Conservation (phyloP, 2,797 vertebrate genomes). For the Arrhamphus sclerolepis region DNA sequence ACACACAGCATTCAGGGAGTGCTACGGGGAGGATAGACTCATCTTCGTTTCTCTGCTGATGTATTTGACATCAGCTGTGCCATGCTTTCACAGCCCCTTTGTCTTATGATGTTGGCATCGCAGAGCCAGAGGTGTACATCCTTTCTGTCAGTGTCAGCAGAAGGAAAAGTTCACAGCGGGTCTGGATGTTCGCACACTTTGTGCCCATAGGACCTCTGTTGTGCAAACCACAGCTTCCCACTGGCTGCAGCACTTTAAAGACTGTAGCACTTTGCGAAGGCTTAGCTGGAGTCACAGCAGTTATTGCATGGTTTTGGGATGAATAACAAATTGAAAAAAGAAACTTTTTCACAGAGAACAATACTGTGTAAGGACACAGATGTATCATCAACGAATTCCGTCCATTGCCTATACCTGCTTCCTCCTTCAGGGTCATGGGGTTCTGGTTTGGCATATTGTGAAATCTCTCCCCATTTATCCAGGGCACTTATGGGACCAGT, state of each 20-base stretch:
- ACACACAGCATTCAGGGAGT: conserved; percentile 42
- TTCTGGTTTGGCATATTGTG: too few species aligned
- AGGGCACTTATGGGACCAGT: too few species aligned
- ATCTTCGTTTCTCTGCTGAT: conserved; percentile 72
- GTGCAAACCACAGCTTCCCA: conserved; percentile 40
- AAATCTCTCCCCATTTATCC: too few species aligned
- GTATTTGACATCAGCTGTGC: conserved; percentile 60
- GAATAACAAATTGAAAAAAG: not conserved
- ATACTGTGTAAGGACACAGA: not conserved
- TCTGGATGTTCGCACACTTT: conserved; percentile 30
- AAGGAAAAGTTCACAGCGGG: conserved; percentile 54
- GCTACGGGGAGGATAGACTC: conserved; percentile 60
- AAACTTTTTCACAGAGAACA: not conserved
- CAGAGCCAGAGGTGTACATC: conserved; percentile 44
- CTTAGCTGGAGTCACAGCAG: conserved; percentile 10
- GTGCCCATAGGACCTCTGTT: conserved; percentile 51
- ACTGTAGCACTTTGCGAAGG: conserved; percentile 28
- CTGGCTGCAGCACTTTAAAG: conserved; percentile 10
- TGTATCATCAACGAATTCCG: too few species aligned
- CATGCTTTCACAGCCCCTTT: conserved; percentile 48
- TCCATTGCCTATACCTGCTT: too few species aligned
- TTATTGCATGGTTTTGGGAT: not conserved
- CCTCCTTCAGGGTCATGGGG: too few species aligned
- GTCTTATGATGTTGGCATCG: conserved; percentile 30
- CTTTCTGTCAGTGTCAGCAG: conserved; percentile 56